phyloP scores from a whole-genome alignment of 2,113 vertebrate species.

The Tenrec ecaudatus region DNA sequence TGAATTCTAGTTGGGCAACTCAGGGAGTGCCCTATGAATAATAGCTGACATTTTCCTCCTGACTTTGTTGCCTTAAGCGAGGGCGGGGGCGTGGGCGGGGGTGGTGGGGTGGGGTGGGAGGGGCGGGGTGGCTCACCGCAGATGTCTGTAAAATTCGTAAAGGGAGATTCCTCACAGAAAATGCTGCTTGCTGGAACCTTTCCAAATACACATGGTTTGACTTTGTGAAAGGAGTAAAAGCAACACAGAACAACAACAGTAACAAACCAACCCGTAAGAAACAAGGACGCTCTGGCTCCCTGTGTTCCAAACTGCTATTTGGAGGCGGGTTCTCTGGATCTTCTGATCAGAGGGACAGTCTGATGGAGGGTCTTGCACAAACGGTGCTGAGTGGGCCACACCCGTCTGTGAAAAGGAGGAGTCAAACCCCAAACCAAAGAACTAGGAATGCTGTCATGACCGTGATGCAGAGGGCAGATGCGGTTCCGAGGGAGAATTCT shows the following conservation, averaged over 20 bases:
- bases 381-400: neutral
- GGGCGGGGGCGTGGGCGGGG: too few relatives aligned
- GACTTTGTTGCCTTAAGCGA: conserved; percentile 45
- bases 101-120: too few relatives aligned
- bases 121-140: neutral
- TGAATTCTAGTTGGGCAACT: neutral
- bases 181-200: conserved; percentile 1
- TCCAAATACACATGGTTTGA: conserved; percentile 10
- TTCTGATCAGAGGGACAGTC: conserved; percentile 49
- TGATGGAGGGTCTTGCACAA: conserved; percentile 14
- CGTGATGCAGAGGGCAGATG: conserved; percentile 11
- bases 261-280: conserved; percentile 5
- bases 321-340: neutral
- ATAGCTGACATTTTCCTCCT: neutral
- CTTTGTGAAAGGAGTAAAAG: conserved; percentile 1
- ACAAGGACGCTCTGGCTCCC: neutral
- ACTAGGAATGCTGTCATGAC: neutral
- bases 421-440: too few relatives aligned
- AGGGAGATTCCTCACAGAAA: conserved; percentile 3
- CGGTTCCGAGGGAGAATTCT: too few relatives aligned
- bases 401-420: neutral
- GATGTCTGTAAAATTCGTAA: conserved; percentile 6
- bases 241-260: too few relatives aligned
- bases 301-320: neutral
- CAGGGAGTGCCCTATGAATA: neutral